phyloP scores from a whole-genome alignment of 2,113 vertebrate genomes.

The Argyrosomus japonicus region DNA sequence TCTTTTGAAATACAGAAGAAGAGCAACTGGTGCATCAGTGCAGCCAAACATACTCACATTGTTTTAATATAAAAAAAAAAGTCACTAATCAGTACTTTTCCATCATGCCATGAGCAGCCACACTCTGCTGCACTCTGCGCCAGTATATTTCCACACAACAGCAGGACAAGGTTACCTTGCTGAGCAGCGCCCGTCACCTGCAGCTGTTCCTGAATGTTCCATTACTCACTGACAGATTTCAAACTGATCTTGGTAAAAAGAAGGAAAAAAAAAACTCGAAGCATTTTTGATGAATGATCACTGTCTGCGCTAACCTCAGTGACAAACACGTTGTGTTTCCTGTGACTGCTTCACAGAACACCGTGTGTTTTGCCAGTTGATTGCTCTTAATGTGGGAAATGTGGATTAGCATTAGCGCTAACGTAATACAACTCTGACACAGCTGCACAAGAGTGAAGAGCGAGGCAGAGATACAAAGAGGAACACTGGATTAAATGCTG shows the following conservation, averaged over 20 bases:
- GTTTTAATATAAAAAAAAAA: not conserved
- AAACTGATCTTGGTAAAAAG: too few relatives aligned
- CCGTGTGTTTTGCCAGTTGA: too few relatives aligned
- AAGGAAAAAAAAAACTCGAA: too few relatives aligned
- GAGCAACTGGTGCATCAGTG: not conserved
- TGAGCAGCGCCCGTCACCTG: not conserved
- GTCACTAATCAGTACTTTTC: not conserved
- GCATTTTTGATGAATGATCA: not conserved
- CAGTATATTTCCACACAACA: not conserved
- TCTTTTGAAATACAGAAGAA: not conserved
- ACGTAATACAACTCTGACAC: not conserved
- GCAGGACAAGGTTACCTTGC: not conserved
- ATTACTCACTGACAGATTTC: not conserved
- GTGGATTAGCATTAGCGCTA: too few relatives aligned
- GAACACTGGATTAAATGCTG: not conserved
- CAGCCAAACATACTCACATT: not conserved
- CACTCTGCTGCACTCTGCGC: not conserved
- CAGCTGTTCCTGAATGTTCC: not conserved
- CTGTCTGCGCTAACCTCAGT: not conserved
- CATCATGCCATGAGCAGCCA: not conserved
- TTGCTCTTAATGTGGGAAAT: too few relatives aligned
- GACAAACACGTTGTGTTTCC: not conserved
- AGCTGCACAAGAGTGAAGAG: not conserved
- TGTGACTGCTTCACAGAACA: not conserved
- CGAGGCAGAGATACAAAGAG: not conserved